Evolutionary conservation across 2,888 invertebrate species (phyloP), one percentile per base, ranked within the genome.

Genomic region (Archips crataeganus): DNA sequence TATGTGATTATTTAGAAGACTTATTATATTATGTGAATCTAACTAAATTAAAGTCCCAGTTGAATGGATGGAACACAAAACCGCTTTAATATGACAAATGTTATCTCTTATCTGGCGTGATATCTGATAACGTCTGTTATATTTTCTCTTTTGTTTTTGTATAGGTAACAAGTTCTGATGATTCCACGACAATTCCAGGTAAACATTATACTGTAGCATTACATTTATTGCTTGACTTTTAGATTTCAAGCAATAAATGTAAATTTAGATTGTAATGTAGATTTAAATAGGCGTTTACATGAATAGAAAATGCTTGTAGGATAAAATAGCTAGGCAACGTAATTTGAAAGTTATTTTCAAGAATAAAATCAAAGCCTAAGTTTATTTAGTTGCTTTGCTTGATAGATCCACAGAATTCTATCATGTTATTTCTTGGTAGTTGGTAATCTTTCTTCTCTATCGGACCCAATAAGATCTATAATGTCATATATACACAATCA

Each of bases 71-170:
- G 57, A 69, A 36, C 60, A 42, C 51, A 60, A 51, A 65, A 49
- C 51, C 15, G 11, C 65, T 51, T 23, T 57, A 67, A 67, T 57
- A 57, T 42, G 57, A 13, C 66, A 11, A 11, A 64, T 34, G 64
- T 69, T 74, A 74, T 74, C 64, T 69, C 49, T 65, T 74, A 74
- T 70, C 65, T 64, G 47, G 64, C 64, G 60, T 69, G 73, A 69
- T 74, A 74, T 60, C 68, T 69, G 74, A 69, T 69, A 73, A 73
- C 36, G 59, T 13, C 0, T 49, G 42, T 69, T 64, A 60, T 51
- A 61, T 65, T 65, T 64, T 74, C 59, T 69, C 74, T 64, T 73
- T 69, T 70, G 64, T 74, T 69, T 74, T 70, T 68, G 49, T 68
- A 47, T 32, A 36, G 54, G 51, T 36, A 51, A 49, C 63, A 32